These are phyloP conservation scores for Galagoides demidoff DNA, from an alignment of 2,797 vertebrate genomes.

Conservation along the genomic window DNA sequence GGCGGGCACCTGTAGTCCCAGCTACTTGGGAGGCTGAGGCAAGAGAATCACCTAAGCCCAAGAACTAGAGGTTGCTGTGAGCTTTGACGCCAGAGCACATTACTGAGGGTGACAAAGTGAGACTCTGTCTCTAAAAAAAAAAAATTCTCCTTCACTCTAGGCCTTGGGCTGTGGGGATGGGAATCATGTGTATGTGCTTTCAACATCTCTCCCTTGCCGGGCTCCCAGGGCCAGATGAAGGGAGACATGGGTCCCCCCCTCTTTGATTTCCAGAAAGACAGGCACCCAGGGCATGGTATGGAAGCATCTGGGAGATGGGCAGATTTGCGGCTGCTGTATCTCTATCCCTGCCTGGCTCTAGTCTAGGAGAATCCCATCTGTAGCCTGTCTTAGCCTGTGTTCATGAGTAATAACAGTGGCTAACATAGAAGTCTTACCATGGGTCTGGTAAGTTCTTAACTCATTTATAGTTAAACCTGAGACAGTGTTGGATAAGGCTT, in stretches of 20 bases:
- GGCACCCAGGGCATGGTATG: neutral
- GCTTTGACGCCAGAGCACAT: no score
- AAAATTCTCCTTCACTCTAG: neutral
- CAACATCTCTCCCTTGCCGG: neutral
- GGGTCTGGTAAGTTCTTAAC: neutral
- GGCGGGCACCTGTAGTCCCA: no score
- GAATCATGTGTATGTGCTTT: neutral
- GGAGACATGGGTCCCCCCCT: neutral
- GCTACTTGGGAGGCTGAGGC: no score
- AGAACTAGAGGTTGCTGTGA: no score
- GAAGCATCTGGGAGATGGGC: neutral
- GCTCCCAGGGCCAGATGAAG: neutral
- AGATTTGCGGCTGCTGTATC: neutral
- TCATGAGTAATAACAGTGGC: neutral
- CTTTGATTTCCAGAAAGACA: neutral
- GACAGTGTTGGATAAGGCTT: neutral
- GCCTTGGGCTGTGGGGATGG: neutral
- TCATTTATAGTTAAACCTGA: conserved; percentile 49
- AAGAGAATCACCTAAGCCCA: no score
- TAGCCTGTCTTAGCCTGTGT: neutral
- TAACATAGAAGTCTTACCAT: neutral
- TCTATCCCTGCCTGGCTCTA: neutral
- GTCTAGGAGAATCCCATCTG: neutral
- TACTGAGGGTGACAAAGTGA: no score
- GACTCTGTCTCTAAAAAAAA: no score